A percentile compares a stretch with the other conserved stretches of the same genome.
These are phyloP conservation scores for Vidua macroura DNA, from an alignment of 2,113 vertebrate genomes.

Conservation along the genomic window DNA sequence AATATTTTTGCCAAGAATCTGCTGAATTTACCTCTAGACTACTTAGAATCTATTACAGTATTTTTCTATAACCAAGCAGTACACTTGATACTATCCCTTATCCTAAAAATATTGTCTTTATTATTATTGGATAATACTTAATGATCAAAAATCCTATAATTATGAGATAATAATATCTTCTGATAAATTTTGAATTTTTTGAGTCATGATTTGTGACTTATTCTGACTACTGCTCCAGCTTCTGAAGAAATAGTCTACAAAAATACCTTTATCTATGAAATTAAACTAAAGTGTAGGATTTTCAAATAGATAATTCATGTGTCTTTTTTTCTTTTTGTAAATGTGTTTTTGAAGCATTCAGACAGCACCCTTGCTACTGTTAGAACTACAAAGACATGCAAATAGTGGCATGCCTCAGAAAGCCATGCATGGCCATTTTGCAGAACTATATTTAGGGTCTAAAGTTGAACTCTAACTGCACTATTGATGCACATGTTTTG, in stretches of 20 bases:
- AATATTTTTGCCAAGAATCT: background rate
- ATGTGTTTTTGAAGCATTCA: background rate
- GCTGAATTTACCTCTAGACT: background rate
- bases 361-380: background rate
- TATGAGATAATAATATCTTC: background rate
- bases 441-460: background rate
- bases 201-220: background rate
- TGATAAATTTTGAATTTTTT: background rate
- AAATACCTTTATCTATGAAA: background rate
- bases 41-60: background rate
- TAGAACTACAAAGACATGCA: constrained; percentile 12
- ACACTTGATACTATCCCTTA: background rate
- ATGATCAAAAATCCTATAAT: background rate
- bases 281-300: background rate
- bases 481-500: constrained; percentile 25
- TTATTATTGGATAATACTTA: background rate
- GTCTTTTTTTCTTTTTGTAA: background rate
- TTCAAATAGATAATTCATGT: background rate
- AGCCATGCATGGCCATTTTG: background rate
- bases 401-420: background rate
- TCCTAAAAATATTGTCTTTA: background rate
- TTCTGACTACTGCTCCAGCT: background rate
- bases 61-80: background rate
- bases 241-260: background rate
- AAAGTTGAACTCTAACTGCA: constrained; percentile 11